Conservation (phyloP, 2,888 invertebrate species). For the Eurytoma californica region DNA sequence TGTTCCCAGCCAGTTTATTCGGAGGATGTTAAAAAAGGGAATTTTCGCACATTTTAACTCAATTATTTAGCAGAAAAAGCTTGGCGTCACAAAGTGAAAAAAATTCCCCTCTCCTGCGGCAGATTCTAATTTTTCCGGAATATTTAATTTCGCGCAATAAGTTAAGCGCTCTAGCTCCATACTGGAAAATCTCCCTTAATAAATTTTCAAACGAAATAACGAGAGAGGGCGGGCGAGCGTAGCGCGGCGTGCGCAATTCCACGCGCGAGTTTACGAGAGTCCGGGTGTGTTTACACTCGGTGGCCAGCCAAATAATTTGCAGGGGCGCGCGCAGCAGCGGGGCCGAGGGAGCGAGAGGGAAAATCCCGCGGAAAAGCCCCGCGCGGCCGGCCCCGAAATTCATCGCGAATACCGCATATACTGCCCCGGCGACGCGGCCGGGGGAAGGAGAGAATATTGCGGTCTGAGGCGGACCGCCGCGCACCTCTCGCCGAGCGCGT, state of each 20-base stretch:
- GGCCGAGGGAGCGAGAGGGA: conserved; percentile 30
- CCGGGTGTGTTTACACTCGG: conserved; percentile 27
- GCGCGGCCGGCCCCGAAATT: conserved; percentile 44
- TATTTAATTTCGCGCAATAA: conserved; percentile 28
- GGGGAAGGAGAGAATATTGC: conserved; percentile 17
- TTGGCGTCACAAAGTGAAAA: no score
- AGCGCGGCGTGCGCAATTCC: conserved; percentile 12
- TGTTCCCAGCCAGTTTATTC: no score
- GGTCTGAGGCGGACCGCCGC: conserved; percentile 4
- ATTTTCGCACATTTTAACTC: no score
- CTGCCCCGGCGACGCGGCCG: not conserved
- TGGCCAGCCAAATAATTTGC: not conserved
- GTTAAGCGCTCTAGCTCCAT: not conserved
- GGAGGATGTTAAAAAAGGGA: no score
- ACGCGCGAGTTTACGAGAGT: conserved; percentile 45
- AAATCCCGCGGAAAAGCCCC: conserved; percentile 47
- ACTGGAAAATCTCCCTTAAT: conserved; percentile 28
- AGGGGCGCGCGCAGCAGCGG: not conserved
- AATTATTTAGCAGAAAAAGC: no score
- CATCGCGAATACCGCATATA: conserved; percentile 33
- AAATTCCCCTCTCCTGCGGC: no score
- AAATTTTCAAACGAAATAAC: conserved; percentile 47
- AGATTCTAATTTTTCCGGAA: not conserved
- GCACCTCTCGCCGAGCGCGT: not conserved
- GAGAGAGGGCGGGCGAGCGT: not conserved